Evolutionary conservation across 2,888 invertebrate species (phyloP).

Genomic region (Lymantria dispar): DNA sequence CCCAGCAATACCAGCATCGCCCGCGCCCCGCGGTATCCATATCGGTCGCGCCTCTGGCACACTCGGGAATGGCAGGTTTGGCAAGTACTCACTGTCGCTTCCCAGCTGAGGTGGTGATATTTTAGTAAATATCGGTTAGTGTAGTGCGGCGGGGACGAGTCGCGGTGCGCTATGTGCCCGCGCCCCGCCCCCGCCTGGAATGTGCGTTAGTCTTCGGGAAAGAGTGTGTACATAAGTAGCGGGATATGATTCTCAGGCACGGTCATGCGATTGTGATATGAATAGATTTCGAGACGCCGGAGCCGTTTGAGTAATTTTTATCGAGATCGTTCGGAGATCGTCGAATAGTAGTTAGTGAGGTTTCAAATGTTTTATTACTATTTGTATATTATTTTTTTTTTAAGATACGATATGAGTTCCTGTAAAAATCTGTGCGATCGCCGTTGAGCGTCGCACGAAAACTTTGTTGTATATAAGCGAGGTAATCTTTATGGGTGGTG

Average conservation of each 20-base stretch:
- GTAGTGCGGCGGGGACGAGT: conserved; percentile 46
- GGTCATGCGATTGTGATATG: conserved; percentile 82
- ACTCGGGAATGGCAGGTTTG: conserved; percentile 61
- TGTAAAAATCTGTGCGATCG: conserved; percentile 72
- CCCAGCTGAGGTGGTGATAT: conserved; percentile 62
- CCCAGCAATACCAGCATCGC: conserved; percentile 37
- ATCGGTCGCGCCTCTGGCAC: conserved; percentile 70
- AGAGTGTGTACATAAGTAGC: conserved; percentile 80
- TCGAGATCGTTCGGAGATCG: conserved; percentile 76
- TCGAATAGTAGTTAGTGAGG: conserved; percentile 81
- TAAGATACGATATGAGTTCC: conserved; percentile 83
- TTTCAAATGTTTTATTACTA: conserved; percentile 82
- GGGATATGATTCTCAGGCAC: conserved; percentile 80
- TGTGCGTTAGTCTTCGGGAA: conserved; percentile 58
- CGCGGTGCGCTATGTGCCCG: conserved; percentile 31
- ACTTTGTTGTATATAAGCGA: conserved; percentile 79
- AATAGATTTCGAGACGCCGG: conserved; percentile 79
- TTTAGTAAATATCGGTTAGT: conserved; percentile 65
- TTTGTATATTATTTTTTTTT: conserved; percentile 72
- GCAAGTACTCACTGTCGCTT: conserved; percentile 50
- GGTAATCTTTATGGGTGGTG: conserved; percentile 52
- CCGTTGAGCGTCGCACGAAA: conserved; percentile 55
- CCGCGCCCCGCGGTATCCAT: conserved; percentile 61
- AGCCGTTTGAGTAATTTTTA: conserved; percentile 77
- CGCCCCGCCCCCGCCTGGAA: conserved; percentile 43